A percentile compares a stretch with the other conserved stretches of the same genome.
Conservation (phyloP, 2,797 vertebrate species). For the Epinephelus coioides region DNA sequence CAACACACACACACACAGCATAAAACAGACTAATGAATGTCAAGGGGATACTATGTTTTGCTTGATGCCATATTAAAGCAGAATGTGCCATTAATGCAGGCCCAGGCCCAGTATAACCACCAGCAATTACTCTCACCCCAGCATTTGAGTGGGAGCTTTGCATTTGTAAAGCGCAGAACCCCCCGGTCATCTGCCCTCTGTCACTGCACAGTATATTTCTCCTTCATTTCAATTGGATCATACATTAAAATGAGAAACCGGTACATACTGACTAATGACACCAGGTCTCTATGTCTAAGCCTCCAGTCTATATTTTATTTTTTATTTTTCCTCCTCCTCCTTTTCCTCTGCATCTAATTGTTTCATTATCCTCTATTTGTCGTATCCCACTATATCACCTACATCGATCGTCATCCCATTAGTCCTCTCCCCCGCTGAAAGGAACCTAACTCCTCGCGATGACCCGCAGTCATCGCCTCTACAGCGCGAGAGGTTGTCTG, state of each 20-base stretch:
- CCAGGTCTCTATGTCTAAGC: neutral
- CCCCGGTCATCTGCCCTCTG: conserved; percentile 25
- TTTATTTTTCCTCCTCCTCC: neutral
- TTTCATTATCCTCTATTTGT: conserved; percentile 46
- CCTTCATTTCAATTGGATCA: conserved; percentile 33
- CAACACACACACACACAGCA: conserved; percentile 33
- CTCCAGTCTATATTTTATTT: neutral
- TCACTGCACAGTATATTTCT: conserved; percentile 19
- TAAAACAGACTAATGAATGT: conserved; percentile 68
- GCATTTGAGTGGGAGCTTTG: conserved; percentile 46
- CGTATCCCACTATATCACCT: conserved; percentile 8
- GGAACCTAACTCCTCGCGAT: conserved; percentile 5
- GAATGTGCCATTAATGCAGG: conserved; percentile 63
- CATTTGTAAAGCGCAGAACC: conserved; percentile 37
- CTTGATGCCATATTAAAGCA: conserved; percentile 61
- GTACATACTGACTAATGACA: conserved; percentile 7
- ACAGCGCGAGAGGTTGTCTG: conserved; percentile 17
- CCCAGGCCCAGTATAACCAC: conserved; percentile 48
- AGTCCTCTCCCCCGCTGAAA: conserved; percentile 21
- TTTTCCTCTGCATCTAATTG: conserved; percentile 16
- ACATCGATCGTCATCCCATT: conserved; percentile 43
- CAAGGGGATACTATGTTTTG: conserved; percentile 61
- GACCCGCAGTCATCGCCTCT: neutral
- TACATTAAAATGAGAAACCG: conserved; percentile 33
- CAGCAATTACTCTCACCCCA: conserved; percentile 54